Base-by-base conservation (phyloP, 2,888 invertebrate genomes). In the Harpalus rubripes region DNA sequence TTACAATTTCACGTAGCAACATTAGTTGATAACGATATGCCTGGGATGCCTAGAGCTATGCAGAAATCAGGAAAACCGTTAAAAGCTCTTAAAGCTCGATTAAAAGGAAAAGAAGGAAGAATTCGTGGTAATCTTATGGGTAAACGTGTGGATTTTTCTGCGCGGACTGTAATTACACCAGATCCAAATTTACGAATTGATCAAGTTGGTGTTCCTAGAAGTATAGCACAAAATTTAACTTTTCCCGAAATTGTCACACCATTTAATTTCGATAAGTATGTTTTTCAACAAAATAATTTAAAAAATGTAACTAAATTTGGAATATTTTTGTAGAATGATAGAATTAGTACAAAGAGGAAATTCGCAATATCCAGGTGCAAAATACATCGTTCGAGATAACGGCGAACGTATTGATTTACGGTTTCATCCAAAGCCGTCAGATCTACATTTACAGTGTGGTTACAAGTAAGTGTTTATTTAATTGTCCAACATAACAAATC, bases 41-140 rank as follows among this genome's bases (percentile, higher is more conserved):
- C 99, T 59, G 99, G 99, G 0, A 95, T 99, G 94, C 98, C 98
- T 8, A 94, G 97, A 88, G 99, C 99, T 8, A 98, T 98, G 95
- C 99, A 99, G 91, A 99, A 99, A 91, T 99, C 99, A 0, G 99
- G 99, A 3, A 96, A 99, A 90, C 99, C 99, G 0, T 92, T 99
- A 7, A 99, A 99, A 92, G 98, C 99, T 0, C 94, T 99, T 81
- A 99, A 99, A 91, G 97, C 99, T 3, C 94, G 99, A 72, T 91
- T 97, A 78, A 99, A 99, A 92, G 99, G 99, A 18, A 99, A 99
- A 90, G 99, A 99, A 94, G 99, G 99, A 0, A 94, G 99, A 89
- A 99, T 99, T 89, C 94, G 99, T 91, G 99, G 99, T 88, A 99
- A 99, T 91, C 94, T 99, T 88, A 99, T 99, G 99, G 99, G 99